Evolutionary conservation across 2,888 invertebrate species (phyloP).

Genomic region (Cyclophora albipunctata): DNA sequence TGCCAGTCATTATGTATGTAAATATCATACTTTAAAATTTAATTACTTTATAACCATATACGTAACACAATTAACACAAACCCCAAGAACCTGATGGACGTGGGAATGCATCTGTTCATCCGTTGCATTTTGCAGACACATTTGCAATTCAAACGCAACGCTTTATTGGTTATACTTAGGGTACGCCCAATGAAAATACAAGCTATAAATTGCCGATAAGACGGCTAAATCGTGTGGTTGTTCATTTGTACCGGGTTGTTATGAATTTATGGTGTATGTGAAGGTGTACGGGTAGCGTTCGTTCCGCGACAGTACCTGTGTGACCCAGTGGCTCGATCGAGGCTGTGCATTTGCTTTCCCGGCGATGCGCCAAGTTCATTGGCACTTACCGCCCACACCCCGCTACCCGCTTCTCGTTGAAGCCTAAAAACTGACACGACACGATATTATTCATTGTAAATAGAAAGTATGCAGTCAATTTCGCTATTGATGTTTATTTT

Average conservation of each 20-base stretch:
- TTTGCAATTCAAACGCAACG: constrained; percentile 47
- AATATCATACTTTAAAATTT: constrained; percentile 43
- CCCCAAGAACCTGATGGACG: constrained; percentile 34
- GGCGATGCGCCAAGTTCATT: constrained; percentile 62
- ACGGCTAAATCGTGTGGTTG: constrained; percentile 37
- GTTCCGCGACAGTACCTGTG: constrained; percentile 48
- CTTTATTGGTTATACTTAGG: constrained; percentile 38
- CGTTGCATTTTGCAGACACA: constrained; percentile 32
- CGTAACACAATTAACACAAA: background rate
- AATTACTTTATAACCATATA: constrained; percentile 27
- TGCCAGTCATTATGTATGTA: constrained; percentile 55
- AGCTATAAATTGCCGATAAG: constrained; percentile 37
- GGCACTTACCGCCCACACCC: constrained; percentile 41
- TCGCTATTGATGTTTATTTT: constrained; percentile 49
- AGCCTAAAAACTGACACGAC: constrained; percentile 57
- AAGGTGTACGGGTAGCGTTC: constrained; percentile 38
- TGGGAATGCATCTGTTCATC: constrained; percentile 44
- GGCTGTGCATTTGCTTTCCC: constrained; percentile 54
- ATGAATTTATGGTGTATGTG: constrained; percentile 35
- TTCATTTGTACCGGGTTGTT: constrained; percentile 26
- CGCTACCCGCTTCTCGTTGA: constrained; percentile 17
- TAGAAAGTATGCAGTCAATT: constrained; percentile 54
- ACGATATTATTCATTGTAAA: constrained; percentile 54
- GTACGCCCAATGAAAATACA: constrained; percentile 38
- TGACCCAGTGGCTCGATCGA: constrained; percentile 55